Base-by-base conservation (phyloP, 2,888 invertebrate species). In the Cremastobaeus sp. region DNA sequence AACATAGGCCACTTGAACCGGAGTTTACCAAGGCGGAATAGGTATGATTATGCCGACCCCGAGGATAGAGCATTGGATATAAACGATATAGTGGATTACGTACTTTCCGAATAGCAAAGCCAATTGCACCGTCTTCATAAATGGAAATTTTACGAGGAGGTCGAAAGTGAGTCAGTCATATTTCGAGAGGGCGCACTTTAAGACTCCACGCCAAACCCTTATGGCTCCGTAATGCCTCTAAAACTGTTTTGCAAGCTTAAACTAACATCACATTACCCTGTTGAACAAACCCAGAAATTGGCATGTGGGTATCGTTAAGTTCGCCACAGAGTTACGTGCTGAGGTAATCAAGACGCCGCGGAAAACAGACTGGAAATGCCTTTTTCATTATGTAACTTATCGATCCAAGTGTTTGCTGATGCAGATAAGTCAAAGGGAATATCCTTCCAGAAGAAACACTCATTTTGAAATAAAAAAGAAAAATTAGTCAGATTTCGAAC, bases 1-100 rank as follows among this genome's bases (percentile, higher is more conserved):
- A n/a, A n/a, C n/a, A n/a, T n/a, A n/a, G n/a, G n/a, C n/a, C n/a
- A n/a, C n/a, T n/a, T n/a, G n/a, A n/a, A n/a, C n/a, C n/a, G n/a
- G n/a, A 80, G 83, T 84, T 85, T 82, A 83, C 83, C 83, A 78
- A 74, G 60, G 66, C 74, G 74, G 77, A 83, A 79, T 81, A 81
- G 81, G 81, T 78, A 81, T 81, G 84, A 85, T 85, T 82, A 82
- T 78, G 78, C 78, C 80, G 82, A 82, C 77, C 77, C 71, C 43
- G 73, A 54, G 50, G 75, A 69, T 74, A 79, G 80, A 84, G 78
- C 81, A 80, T 70, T 65, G 66, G 65, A 57, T 79, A 83, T 82
- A 79, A 82, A 81, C 81, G 82, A 82, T 81, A 81, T 79, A 77
- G 77, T 78, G 77, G 76, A 78, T 81, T 79, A 78, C 75, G 78